Evolutionary conservation across 2,797 vertebrate genomes (phyloP), one percentile per base, ranked within the genome.

Genomic region (Threskiornis aethiopicus): DNA sequence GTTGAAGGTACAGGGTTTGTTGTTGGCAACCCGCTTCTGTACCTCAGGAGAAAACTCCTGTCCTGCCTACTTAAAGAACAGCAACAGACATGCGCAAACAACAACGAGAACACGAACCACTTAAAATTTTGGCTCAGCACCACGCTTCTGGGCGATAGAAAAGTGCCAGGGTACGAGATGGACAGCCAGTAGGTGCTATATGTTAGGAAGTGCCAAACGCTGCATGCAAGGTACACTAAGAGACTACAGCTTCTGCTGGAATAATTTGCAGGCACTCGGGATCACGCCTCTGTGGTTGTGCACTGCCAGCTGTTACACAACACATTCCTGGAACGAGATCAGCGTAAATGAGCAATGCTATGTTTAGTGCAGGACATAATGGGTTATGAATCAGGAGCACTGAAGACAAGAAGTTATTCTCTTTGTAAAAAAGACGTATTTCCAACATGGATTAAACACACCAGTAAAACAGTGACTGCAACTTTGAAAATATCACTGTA

Each of bases 221-320:
- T 41, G 35, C n/a, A 19, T 8, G 13, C 39, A 76, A 73, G 52
- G n/a, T 49, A 59, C 31, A 59, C 31, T 20, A 24, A 44, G 64
- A 72, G 54, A 49, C 42, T 16, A 18, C 29, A 73, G 76, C 58
- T 89, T 70, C 92, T 95, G 93, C 78, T 89, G 90, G 89, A 96
- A 89, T 54, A 80, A 77, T 97, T 64, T 92, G 52, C 81, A 93
- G 52, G 61, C 71, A 0, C 59, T 93, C 8, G 2, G 66, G 83
- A 95, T 62, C 44, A 21, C 4, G 70, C 58, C 85, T 78, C 80
- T 66, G 77, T 66, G 77, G 41, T 21, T 66, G 46, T 37, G 25
- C 62, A 37, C 37, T 89, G 86, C 93, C 96, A 97, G 93, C 76
- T 95, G 81, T 96, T 94, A 94, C 94, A 97, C 90, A 95, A 96